phyloP scores from a whole-genome alignment of 2,797 vertebrate genomes.

The Chrysocyon brachyurus region DNA sequence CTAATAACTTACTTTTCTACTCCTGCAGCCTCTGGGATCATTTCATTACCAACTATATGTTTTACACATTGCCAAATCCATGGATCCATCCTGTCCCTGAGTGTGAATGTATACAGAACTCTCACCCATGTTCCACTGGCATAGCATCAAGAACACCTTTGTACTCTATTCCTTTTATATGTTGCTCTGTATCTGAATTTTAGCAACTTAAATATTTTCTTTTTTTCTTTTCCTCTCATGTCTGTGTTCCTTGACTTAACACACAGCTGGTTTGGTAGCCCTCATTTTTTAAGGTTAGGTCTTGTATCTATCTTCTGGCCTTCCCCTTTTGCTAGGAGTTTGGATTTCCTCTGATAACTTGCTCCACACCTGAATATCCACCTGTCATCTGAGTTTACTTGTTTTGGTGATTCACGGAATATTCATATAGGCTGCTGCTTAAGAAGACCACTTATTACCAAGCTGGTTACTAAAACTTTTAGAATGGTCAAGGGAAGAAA shows the following conservation, averaged over 20 bases:
- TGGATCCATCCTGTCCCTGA: neutral
- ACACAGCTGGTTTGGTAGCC: neutral
- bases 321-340: neutral
- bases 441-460: neutral
- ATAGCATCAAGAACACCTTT: no score
- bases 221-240: neutral
- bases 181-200: neutral
- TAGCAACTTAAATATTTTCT: neutral
- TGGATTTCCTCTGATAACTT: neutral
- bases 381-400: neutral
- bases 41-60: neutral
- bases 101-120: neutral
- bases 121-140: no score
- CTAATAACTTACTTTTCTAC: neutral
- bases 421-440: neutral
- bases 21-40: neutral
- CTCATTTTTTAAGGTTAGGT: neutral
- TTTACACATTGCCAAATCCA: neutral
- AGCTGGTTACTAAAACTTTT: conserved; percentile 9
- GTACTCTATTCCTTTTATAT: no score
- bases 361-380: neutral
- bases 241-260: neutral
- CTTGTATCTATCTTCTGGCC: neutral
- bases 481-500: neutral
- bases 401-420: neutral